Conservation (phyloP, 1,140 invertebrate species). For the Branchinecta lindahli region DNA sequence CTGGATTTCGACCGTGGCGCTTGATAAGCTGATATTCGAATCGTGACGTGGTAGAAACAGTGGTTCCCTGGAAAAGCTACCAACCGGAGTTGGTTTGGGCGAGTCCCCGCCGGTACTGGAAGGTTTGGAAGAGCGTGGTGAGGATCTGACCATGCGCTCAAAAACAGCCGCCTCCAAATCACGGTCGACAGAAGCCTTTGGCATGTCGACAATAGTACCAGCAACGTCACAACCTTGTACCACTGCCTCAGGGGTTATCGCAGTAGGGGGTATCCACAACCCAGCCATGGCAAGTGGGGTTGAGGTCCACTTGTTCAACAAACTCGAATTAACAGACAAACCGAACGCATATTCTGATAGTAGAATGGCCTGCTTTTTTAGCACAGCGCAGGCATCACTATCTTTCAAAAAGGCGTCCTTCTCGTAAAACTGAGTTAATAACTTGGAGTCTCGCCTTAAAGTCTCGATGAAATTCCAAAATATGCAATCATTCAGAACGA, state of each 20-base stretch:
- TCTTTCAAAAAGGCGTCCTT: slow-evolving; percentile 60
- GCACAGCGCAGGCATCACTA: slow-evolving; percentile 48
- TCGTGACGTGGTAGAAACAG: no score
- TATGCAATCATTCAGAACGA: slow-evolving; percentile 73
- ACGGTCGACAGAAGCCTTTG: slow-evolving; percentile 5
- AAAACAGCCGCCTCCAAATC: not conserved
- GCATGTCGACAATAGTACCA: slow-evolving; percentile 37
- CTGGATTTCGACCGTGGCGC: not conserved
- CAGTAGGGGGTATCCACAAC: slow-evolving; percentile 53
- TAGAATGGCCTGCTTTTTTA: slow-evolving; percentile 59
- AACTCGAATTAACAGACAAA: slow-evolving; percentile 66
- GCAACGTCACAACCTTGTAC: slow-evolving; percentile 43
- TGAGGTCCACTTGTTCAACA: slow-evolving; percentile 75
- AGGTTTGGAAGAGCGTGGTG: slow-evolving; percentile 27
- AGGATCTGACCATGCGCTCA: not conserved
- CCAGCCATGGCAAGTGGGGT: slow-evolving; percentile 67
- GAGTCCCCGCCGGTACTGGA: slow-evolving; percentile 28
- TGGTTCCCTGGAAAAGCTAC: not conserved
- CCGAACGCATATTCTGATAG: slow-evolving; percentile 40
- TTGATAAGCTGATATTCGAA: not conserved
- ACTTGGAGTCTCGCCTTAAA: slow-evolving; percentile 49
- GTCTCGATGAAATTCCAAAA: slow-evolving; percentile 67
- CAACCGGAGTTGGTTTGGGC: slow-evolving; percentile 20
- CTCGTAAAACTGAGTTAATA: slow-evolving; percentile 60
- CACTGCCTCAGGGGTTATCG: slow-evolving; percentile 44